Percentiles rank a stretch among this genome's conserved stretches.
Conservation (phyloP, 2,888 invertebrate genomes). For the Apodemia hepburni region DNA sequence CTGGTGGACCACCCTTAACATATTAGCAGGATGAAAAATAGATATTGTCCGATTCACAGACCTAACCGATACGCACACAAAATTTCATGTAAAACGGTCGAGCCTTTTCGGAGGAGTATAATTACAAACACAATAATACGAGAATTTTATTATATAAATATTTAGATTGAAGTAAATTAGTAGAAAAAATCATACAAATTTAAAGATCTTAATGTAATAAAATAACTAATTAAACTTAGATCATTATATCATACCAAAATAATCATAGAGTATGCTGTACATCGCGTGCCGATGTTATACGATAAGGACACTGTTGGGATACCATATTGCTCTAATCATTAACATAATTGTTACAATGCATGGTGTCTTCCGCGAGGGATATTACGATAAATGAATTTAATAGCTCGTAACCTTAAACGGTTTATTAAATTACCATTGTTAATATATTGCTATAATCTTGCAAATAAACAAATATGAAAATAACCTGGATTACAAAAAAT, state of each 20-base stretch:
- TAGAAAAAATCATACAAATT: too few relatives aligned
- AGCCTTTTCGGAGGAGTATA: too few relatives aligned
- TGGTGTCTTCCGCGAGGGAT: constrained; percentile 31
- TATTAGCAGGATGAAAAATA: too few relatives aligned
- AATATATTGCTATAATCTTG: not conserved
- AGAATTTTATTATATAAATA: too few relatives aligned
- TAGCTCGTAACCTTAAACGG: constrained; percentile 9
- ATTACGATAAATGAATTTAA: constrained; percentile 11
- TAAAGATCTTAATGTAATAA: not conserved
- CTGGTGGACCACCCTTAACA: too few relatives aligned
- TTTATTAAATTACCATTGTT: constrained; percentile 1
- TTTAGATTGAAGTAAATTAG: too few relatives aligned
- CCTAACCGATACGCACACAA: too few relatives aligned
- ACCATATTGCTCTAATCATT: constrained; percentile 75
- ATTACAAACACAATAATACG: too few relatives aligned
- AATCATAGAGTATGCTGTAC: constrained; percentile 45
- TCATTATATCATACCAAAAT: constrained; percentile 48
- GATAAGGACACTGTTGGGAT: constrained; percentile 67
- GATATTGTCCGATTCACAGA: too few relatives aligned
- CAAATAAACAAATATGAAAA: too few relatives aligned
- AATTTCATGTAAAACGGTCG: too few relatives aligned
- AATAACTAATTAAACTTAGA: not conserved
- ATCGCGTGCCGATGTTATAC: constrained; percentile 66
- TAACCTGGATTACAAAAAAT: too few relatives aligned
- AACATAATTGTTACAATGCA: constrained; percentile 63